Evolutionary conservation across 2,113 vertebrate genomes (phyloP).

Genomic region (Promerops cafer): DNA sequence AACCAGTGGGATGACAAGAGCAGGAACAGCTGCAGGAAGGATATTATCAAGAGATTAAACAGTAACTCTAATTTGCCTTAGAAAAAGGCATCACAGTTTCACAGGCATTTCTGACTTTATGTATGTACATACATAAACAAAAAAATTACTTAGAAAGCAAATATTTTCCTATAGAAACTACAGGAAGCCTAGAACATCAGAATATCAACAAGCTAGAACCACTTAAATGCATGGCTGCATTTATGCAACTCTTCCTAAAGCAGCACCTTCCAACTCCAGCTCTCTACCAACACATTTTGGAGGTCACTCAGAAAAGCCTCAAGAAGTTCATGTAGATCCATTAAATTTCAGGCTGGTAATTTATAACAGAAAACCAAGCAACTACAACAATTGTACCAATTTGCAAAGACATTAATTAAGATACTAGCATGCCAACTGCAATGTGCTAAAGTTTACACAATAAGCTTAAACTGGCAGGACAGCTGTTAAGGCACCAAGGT

Average conservation of each 20-base stretch:
- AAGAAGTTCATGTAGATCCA: not conserved
- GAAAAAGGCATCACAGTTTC: not conserved
- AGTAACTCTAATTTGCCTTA: not conserved
- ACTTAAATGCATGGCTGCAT: not conserved
- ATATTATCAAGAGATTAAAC: conserved; percentile 18
- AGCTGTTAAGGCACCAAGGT: not conserved
- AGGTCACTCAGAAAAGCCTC: not conserved
- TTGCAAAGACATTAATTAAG: not conserved
- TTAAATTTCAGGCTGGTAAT: not conserved
- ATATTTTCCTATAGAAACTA: not conserved
- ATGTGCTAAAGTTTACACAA: not conserved
- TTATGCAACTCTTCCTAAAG: not conserved
- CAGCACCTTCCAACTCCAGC: not conserved
- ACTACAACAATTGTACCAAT: not conserved
- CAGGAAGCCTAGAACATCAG: not conserved
- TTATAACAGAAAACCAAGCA: not conserved
- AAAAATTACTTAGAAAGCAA: not conserved
- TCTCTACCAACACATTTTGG: not conserved
- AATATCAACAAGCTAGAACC: not conserved
- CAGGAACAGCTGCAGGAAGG: conserved; percentile 29
- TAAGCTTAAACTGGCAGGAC: not conserved
- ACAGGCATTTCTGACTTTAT: not conserved
- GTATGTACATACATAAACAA: not conserved
- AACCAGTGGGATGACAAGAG: not conserved
- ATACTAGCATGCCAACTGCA: not conserved